Evolutionary conservation across 92 coral and sea anemone genomes (phyloP).

Genomic region (Blastomussa wellsi): DNA sequence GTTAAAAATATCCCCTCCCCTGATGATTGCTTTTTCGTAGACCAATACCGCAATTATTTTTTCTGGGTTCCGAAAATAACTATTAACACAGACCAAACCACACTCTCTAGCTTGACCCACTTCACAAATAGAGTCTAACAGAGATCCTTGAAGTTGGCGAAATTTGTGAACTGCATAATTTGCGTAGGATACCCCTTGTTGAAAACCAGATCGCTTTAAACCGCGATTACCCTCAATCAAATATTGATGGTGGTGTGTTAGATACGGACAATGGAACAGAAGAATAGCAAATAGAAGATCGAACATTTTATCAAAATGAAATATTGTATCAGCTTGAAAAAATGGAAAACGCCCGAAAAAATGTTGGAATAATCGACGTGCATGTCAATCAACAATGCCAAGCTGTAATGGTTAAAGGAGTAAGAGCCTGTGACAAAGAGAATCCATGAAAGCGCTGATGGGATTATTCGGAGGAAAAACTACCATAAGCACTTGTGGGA

Average conservation of each 20-base stretch:
- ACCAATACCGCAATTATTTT: too few relatives aligned
- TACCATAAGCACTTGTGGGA: too few relatives aligned
- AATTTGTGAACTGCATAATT: background rate
- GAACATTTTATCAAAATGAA: background rate
- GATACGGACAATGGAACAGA: background rate
- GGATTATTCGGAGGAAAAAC: too few relatives aligned
- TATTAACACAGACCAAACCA: background rate
- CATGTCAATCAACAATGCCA: too few relatives aligned
- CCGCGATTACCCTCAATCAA: background rate
- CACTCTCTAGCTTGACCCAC: constrained; percentile 4
- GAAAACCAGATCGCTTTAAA: background rate
- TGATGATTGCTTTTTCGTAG: too few relatives aligned
- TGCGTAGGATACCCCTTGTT: background rate
- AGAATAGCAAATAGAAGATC: background rate
- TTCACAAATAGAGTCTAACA: constrained; percentile 4
- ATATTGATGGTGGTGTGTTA: background rate
- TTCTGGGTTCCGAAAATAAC: too few relatives aligned
- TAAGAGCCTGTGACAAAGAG: too few relatives aligned
- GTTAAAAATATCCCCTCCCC: too few relatives aligned
- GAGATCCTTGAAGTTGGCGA: constrained; percentile 19
- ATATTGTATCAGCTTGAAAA: background rate
- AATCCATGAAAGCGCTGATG: too few relatives aligned
- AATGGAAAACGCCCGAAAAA: too few relatives aligned
- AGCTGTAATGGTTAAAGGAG: too few relatives aligned
- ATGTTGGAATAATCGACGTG: too few relatives aligned